Conservation (phyloP, 2,888 invertebrate species). For the Lasius fuliginosus region DNA sequence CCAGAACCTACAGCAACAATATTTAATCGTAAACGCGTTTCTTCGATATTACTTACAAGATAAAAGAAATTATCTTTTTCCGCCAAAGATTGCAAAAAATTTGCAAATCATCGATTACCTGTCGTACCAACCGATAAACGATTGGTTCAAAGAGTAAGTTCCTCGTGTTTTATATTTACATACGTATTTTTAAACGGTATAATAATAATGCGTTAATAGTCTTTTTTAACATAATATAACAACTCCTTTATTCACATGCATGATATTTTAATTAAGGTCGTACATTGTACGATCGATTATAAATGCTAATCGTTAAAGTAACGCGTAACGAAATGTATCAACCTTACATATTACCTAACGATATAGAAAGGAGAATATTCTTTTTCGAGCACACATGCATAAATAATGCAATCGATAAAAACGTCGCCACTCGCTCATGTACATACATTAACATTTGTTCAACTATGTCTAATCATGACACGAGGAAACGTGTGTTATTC, state of each 20-base stretch:
- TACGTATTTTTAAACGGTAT: not conserved
- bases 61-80: not conserved
- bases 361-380: slow-evolving; percentile 14
- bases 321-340: not conserved
- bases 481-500: not conserved
- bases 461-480: not conserved
- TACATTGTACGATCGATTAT: slow-evolving; percentile 29
- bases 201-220: not conserved
- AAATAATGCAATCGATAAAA: slow-evolving; percentile 46
- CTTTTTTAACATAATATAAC: not conserved
- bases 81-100: not conserved
- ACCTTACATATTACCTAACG: slow-evolving; percentile 15
- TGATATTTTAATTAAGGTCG: slow-evolving; percentile 38
- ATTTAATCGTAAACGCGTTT: not conserved
- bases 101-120: not conserved
- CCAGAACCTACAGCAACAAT: slow-evolving; percentile 89
- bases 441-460: not conserved
- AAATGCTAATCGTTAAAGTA: slow-evolving; percentile 53
- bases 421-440: slow-evolving; percentile 10
- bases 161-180: not conserved
- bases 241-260: not conserved
- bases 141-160: not conserved
- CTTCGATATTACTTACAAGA: not conserved
- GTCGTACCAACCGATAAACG: not conserved
- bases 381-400: slow-evolving; percentile 36